Evolutionary conservation across 2,113 vertebrate genomes (phyloP).

Genomic region (Hymenochirus boettgeri): DNA sequence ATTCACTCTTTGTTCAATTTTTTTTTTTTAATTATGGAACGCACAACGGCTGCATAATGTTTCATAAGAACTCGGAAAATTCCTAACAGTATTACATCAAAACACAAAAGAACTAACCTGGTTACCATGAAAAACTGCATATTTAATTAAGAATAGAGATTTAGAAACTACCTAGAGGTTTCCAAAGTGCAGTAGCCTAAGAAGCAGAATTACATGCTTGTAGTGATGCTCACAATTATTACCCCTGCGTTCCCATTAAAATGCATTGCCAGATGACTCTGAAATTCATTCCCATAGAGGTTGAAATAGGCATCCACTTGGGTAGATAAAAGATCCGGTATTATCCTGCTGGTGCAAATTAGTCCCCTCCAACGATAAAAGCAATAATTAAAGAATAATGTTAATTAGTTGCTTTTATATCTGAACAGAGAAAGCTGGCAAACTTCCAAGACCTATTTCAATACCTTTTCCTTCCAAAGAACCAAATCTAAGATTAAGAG

Average conservation of each 20-base stretch:
- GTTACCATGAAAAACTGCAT: constrained; percentile 91
- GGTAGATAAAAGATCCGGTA: constrained; percentile 63
- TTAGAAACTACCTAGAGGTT: constrained; percentile 84
- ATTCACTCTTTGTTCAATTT: constrained; percentile 81
- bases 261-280: constrained; percentile 84
- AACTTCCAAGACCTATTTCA: constrained; percentile 36
- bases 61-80: constrained; percentile 75
- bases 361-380: constrained; percentile 76
- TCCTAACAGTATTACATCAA: constrained; percentile 82
- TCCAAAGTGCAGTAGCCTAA: constrained; percentile 76
- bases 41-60: constrained; percentile 79
- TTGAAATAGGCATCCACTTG: constrained; percentile 66
- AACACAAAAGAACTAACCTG: constrained; percentile 86
- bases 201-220: constrained; percentile 84
- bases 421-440: constrained; percentile 61
- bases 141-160: constrained; percentile 93
- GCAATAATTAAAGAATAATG: constrained; percentile 85
- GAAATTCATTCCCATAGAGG: constrained; percentile 73
- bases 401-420: constrained; percentile 76
- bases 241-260: constrained; percentile 82
- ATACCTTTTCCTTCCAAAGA: constrained; percentile 7
- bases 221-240: constrained; percentile 80
- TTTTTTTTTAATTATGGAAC: constrained; percentile 79
- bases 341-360: constrained; percentile 72
- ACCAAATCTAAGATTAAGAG: constrained; percentile 20